Evolutionary conservation across 1,140 invertebrate genomes (phyloP).

Genomic region (Drosophila tani): DNA sequence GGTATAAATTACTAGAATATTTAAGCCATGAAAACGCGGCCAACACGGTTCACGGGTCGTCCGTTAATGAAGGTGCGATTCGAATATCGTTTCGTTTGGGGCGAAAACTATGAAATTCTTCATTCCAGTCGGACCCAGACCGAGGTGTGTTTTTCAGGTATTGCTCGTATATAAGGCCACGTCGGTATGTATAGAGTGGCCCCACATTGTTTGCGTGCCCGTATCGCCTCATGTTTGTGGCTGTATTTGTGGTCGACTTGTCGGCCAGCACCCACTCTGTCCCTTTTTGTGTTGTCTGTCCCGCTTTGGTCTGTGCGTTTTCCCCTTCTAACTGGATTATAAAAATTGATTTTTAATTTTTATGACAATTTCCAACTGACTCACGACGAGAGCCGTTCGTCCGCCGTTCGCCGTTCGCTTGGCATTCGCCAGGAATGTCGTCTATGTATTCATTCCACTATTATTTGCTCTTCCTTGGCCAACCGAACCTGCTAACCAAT

Average conservation of each 20-base stretch:
- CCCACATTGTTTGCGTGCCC: conserved; percentile 70
- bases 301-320: conserved; percentile 25
- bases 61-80: conserved; percentile 80
- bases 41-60: conserved; percentile 72
- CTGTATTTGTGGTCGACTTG: conserved; percentile 43
- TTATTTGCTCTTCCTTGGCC: conserved; percentile 50
- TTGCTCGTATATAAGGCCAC: conserved; percentile 22
- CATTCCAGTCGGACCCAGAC: conserved; percentile 66
- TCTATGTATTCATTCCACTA: conserved; percentile 36
- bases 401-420: conserved; percentile 10
- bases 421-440: conserved; percentile 32
- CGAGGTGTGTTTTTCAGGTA: conserved; percentile 46
- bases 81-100: conserved; percentile 78
- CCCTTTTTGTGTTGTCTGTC: conserved; percentile 25
- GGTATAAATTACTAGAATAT: conserved; percentile 37
- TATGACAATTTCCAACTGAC: conserved; percentile 82
- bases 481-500: conserved; percentile 8
- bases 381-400: conserved; percentile 34
- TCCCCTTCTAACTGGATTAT: conserved; percentile 80
- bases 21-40: conserved; percentile 63
- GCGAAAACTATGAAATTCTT: conserved; percentile 83
- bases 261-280: conserved; percentile 7
- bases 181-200: conserved; percentile 16
- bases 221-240: conserved; percentile 60
- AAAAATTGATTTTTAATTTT: conserved; percentile 85